Percentiles rank a stretch among this genome's conserved stretches.
These are phyloP conservation scores for Oplegnathus fasciatus DNA, from an alignment of 2,113 vertebrate species.

Conservation along the genomic window DNA sequence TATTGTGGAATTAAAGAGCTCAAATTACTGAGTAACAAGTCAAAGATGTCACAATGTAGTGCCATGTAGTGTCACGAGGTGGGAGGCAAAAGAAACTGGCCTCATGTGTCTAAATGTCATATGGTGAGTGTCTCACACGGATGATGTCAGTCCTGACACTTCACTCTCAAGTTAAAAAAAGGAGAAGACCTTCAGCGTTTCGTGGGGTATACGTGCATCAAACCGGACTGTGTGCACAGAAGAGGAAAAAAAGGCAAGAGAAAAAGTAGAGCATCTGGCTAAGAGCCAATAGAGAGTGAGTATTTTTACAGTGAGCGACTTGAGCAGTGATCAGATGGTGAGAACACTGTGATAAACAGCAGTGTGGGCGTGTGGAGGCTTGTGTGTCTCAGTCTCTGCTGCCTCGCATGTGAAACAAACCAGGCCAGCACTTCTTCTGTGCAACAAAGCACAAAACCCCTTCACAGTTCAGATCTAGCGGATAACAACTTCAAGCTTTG, in stretches of 20 bases:
- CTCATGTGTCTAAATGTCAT: constrained; percentile 45
- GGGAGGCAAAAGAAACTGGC: constrained; percentile 38
- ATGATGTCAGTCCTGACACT: constrained; percentile 14
- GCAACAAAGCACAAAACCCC: constrained; percentile 9
- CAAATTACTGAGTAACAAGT: background rate
- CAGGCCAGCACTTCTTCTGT: constrained; percentile 23
- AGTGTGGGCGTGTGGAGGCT: constrained; percentile 74
- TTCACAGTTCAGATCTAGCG: constrained; percentile 21
- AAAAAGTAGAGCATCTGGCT: constrained; percentile 8
- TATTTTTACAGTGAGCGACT: constrained; percentile 28
- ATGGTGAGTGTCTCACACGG: background rate
- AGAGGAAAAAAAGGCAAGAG: background rate
- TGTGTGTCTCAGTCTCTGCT: constrained; percentile 34
- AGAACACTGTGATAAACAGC: constrained; percentile 55
- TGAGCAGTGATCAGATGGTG: constrained; percentile 58
- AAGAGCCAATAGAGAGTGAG: constrained; percentile 22
- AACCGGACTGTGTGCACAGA: background rate
- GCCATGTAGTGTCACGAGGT: background rate
- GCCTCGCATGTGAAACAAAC: constrained; percentile 39
- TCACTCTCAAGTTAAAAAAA: too few relatives aligned
- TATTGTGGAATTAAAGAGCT: background rate
- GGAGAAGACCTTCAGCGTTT: background rate
- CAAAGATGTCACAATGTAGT: constrained; percentile 13
- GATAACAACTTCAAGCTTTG: constrained; percentile 25
- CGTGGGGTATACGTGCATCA: background rate